These are phyloP conservation scores for Linnaemya tessellans DNA, from an alignment of 2,888 invertebrate genomes.

Conservation along the genomic window DNA sequence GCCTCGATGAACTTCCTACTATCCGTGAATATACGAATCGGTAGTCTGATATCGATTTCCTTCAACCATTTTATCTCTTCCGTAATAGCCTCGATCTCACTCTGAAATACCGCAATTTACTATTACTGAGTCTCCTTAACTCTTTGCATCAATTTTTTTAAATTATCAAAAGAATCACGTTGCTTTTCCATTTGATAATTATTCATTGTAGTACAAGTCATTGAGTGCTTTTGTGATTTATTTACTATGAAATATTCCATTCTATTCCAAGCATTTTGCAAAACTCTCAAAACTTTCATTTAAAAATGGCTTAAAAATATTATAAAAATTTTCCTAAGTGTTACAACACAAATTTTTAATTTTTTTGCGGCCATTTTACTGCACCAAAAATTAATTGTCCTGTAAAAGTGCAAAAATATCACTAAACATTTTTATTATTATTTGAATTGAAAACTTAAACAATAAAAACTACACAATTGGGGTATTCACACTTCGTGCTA, in stretches of 20 bases:
- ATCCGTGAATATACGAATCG: too few relatives aligned
- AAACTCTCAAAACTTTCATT: not conserved
- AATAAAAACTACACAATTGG: conserved; percentile 19
- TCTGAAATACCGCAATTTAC: too few relatives aligned
- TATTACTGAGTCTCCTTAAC: too few relatives aligned
- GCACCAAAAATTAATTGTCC: conserved; percentile 17
- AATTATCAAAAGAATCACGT: conserved; percentile 47
- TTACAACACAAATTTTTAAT: conserved; percentile 38
- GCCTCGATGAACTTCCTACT: too few relatives aligned
- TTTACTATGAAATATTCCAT: not conserved
- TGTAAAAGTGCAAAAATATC: conserved; percentile 54
- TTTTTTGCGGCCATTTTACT: conserved; percentile 25
- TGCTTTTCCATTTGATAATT: conserved; percentile 39
- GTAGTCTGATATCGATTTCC: too few relatives aligned
- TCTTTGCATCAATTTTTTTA: conserved; percentile 46
- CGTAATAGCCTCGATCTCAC: too few relatives aligned
- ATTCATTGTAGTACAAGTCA: conserved; percentile 59
- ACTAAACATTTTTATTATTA: conserved; percentile 28
- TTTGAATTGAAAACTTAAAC: conserved; percentile 17
- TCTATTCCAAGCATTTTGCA: conserved; percentile 29
- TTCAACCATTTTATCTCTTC: too few relatives aligned
- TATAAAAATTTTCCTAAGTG: conserved; percentile 56
- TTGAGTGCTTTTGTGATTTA: conserved; percentile 42
- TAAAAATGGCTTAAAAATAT: conserved; percentile 58
- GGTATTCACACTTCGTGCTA: too few relatives aligned